Evolutionary conservation across 1,140 invertebrate species (phyloP).

Genomic region (Halictus rubicundus): DNA sequence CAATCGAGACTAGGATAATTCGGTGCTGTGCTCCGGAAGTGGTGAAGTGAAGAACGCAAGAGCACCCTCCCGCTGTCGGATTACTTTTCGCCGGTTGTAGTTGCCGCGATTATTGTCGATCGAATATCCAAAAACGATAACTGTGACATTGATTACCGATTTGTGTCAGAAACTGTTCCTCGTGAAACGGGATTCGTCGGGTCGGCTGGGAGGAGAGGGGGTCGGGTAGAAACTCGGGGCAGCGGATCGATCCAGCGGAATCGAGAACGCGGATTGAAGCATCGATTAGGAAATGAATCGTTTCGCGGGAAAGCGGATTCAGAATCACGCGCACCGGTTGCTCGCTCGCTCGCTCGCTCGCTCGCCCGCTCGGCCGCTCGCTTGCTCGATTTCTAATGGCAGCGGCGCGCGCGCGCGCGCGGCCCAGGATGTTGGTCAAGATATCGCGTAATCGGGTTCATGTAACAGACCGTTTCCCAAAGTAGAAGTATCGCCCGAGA

Average conservation of each 20-base stretch:
- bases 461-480: conserved; percentile 34
- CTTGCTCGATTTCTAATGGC: neutral
- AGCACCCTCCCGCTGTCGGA: neutral
- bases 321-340: neutral
- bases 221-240: neutral
- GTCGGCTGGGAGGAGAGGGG: neutral
- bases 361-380: too few relatives aligned
- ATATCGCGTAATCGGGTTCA: conserved; percentile 33
- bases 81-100: neutral
- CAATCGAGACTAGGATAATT: too few relatives aligned
- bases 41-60: too few relatives aligned
- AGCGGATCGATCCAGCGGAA: neutral
- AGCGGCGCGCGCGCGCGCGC: too few relatives aligned
- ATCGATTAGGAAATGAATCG: conserved; percentile 20
- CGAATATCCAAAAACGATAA: conserved; percentile 17
- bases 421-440: conserved; percentile 16
- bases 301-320: conserved; percentile 4
- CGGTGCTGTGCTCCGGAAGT: too few relatives aligned
- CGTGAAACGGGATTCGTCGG: neutral
- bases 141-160: conserved; percentile 12
- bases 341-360: neutral
- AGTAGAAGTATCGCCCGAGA: conserved; percentile 32
- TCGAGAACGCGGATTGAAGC: neutral
- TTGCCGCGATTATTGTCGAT: neutral
- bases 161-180: neutral